Evolutionary conservation across 2,888 invertebrate species (phyloP), one percentile per base, ranked within the genome.

Genomic region (Epinotia brunnichana): DNA sequence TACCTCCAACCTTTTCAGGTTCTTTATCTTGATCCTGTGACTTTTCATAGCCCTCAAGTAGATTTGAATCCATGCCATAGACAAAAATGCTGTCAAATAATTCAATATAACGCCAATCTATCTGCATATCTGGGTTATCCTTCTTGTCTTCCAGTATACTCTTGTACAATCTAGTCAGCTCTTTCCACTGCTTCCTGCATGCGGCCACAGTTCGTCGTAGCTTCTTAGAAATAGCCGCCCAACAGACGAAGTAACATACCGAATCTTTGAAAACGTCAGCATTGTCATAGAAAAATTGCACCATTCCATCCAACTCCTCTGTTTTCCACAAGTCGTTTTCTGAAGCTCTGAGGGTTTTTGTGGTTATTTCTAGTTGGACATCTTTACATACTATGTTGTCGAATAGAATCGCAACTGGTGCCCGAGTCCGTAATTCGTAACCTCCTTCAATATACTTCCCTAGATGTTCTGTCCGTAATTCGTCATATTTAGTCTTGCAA

Each of bases 81-180:
- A 92, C 91, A 80, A 92, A 92, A 74, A 93, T 90, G 60, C 87
- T 86, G 76, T 93, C 93, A 83, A 93, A 92, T 57, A 90, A 74
- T 13, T 93, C 91, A 59, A 91, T 92, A 71, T 92, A 93, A 21
- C 88, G 80, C 93, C 93, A 93, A 76, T 91, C 88, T 9, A 93
- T 90, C 75, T 89, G 86, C 85, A 90, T 83, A 62, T 91, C 91
- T 0, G 92, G 84, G 76, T 91, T 83, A 62, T 92, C 90, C 74
- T 89, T 91, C 72, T 93, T 93, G 67, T 91, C 89, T 17, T 87
- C 81, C 53, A 92, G 79, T 64, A 90, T 87, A 2, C 83, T 81
- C 63, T 86, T 88, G 60, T 93, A 93, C 0, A 91, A 72, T 0
- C 59, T 21, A 0, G 86, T 83, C 0, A 92, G 78, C 7, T 87